Conservation (phyloP, 2,113 vertebrate species). For the Perca flavescens region DNA sequence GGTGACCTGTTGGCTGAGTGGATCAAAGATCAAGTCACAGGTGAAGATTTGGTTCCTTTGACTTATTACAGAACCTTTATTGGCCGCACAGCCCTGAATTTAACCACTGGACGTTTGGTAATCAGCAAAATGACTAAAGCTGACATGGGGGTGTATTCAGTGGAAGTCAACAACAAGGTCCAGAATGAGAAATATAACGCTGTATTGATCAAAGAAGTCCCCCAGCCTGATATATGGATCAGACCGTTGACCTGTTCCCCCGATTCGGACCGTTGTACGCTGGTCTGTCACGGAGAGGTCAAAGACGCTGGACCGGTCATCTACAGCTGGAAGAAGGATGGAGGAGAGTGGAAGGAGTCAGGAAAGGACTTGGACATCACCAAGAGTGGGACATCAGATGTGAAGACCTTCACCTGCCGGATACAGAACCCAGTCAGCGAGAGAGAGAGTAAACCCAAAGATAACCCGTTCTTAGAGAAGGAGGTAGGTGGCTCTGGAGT, state of each 20-base stretch:
- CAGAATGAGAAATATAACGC: fast-evolving
- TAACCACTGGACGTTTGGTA: fast-evolving
- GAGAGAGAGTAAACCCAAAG: not conserved
- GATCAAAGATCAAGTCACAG: fast-evolving
- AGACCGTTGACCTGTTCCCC: fast-evolving
- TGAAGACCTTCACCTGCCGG: constrained; percentile 2
- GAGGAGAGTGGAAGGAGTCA: fast-evolving
- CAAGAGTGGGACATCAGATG: fast-evolving
- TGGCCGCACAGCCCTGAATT: fast-evolving
- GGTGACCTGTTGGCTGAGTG: not conserved
- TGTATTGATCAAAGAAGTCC: fast-evolving
- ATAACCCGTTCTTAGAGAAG: too few relatives aligned
- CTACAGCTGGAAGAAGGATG: constrained; percentile 26
- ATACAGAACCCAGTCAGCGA: constrained; percentile 8
- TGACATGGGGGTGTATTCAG: fast-evolving
- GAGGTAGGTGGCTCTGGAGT: too few relatives aligned
- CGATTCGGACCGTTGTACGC: fast-evolving
- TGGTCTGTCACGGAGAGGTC: not conserved
- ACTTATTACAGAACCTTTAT: fast-evolving
- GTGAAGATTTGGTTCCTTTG: fast-evolving
- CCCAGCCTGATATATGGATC: fast-evolving
- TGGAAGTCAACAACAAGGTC: constrained; percentile 29
- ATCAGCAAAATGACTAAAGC: fast-evolving
- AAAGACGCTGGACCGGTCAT: not conserved
- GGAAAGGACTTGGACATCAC: fast-evolving